Percentiles rank a stretch among this genome's conserved stretches.
Conservation (phyloP, 1,140 invertebrate species). For the Saxidomus purpurata region DNA sequence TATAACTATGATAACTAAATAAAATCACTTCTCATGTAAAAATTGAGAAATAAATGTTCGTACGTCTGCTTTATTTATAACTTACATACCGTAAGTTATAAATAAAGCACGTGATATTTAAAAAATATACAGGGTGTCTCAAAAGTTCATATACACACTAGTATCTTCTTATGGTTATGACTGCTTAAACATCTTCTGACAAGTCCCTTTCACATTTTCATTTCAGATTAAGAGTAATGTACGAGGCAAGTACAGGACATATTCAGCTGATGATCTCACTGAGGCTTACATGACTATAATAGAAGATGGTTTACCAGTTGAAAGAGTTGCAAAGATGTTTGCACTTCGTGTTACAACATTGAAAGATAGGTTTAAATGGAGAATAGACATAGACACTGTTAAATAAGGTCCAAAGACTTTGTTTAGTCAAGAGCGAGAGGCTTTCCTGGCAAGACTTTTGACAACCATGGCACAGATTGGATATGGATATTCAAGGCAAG, state of each 20-base stretch:
- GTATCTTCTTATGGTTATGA: no score
- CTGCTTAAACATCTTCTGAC: no score
- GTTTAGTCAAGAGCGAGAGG: neutral
- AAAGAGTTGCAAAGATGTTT: neutral
- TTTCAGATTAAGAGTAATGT: neutral
- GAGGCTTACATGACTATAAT: neutral
- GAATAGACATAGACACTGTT: neutral
- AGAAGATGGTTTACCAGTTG: neutral
- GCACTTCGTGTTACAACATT: neutral
- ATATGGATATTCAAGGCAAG: no score
- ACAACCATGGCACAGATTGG: neutral
- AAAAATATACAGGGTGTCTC: no score
- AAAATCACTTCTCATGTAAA: no score
- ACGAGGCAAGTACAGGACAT: neutral
- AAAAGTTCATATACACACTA: no score
- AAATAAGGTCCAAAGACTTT: neutral
- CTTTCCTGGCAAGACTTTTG: neutral
- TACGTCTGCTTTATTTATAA: no score
- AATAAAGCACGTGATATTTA: no score
- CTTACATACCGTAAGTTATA: no score
- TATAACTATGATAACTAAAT: no score
- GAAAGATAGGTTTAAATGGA: neutral
- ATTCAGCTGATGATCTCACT: neutral
- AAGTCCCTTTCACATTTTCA: no score
- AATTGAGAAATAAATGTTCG: no score